Conservation (phyloP, 2,797 vertebrate species). For the Carcharodon carcharias region DNA sequence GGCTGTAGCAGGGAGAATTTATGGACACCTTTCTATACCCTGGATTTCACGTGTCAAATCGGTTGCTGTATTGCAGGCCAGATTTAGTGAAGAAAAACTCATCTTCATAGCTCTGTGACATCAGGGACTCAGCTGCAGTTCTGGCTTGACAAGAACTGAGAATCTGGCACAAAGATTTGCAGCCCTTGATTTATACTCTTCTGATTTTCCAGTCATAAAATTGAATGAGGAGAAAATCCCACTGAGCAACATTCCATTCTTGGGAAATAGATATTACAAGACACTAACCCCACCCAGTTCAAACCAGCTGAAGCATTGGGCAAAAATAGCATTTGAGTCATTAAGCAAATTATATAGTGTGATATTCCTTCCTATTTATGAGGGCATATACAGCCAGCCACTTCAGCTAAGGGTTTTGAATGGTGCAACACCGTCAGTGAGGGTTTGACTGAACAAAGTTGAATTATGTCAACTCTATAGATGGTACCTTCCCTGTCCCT, state of each 20-base stretch:
- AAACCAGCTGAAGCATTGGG: background rate
- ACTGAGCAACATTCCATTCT: background rate
- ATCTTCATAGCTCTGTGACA: background rate
- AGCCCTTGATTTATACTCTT: background rate
- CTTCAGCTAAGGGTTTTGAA: background rate
- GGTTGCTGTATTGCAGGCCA: background rate
- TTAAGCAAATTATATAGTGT: background rate
- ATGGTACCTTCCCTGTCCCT: no score
- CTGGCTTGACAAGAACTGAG: background rate
- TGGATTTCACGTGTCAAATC: background rate
- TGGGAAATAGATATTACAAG: background rate
- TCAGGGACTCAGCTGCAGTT: background rate
- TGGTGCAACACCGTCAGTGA: background rate
- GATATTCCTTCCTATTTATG: background rate
- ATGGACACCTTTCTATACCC: background rate
- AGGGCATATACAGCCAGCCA: background rate
- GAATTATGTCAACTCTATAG: background rate
- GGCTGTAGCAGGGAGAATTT: background rate
- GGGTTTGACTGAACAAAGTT: background rate
- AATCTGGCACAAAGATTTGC: background rate
- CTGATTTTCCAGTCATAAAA: background rate
- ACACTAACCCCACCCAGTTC: background rate
- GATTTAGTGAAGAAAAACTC: background rate
- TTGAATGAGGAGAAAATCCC: background rate
- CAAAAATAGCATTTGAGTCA: background rate